Conservation (phyloP, 2,797 vertebrate species). For the Enteromius argenteus region DNA sequence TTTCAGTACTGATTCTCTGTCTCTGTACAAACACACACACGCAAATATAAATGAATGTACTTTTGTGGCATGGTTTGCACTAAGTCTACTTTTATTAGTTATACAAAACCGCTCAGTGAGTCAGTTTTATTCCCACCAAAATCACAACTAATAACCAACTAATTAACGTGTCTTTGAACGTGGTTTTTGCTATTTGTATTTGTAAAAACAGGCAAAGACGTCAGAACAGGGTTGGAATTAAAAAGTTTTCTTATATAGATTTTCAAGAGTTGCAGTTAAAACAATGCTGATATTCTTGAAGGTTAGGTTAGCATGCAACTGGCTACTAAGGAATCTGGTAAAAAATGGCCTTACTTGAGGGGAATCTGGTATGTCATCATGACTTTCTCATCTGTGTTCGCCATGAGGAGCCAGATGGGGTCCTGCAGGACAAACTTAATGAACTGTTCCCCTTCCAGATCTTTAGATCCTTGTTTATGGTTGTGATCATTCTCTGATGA, state of each 20-base stretch:
- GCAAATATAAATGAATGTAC: neutral
- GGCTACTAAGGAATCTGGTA: neutral
- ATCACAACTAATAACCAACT: neutral
- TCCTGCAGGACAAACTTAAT: constrained; percentile 82
- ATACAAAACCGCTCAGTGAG: neutral
- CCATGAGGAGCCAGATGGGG: constrained; percentile 83
- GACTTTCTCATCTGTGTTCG: constrained; percentile 77
- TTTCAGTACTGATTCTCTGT: constrained; percentile 74
- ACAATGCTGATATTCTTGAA: neutral
- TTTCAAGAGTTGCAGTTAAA: neutral
- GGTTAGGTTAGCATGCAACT: neutral
- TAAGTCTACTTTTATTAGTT: neutral
- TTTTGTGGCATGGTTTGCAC: neutral
- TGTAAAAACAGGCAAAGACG: neutral
- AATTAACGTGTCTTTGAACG: neutral
- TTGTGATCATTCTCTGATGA: constrained; percentile 78
- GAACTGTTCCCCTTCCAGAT: constrained; percentile 70
- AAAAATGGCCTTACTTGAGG: constrained; percentile 70
- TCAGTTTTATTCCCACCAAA: neutral
- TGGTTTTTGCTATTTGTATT: neutral
- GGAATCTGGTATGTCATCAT: constrained; percentile 85
- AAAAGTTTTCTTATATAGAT: neutral
- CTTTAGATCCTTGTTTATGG: constrained; percentile 65
- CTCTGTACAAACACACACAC: constrained; percentile 63
- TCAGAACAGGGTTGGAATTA: neutral